Base-by-base conservation (phyloP, 2,113 vertebrate species). In the Thryonomys swinderianus region DNA sequence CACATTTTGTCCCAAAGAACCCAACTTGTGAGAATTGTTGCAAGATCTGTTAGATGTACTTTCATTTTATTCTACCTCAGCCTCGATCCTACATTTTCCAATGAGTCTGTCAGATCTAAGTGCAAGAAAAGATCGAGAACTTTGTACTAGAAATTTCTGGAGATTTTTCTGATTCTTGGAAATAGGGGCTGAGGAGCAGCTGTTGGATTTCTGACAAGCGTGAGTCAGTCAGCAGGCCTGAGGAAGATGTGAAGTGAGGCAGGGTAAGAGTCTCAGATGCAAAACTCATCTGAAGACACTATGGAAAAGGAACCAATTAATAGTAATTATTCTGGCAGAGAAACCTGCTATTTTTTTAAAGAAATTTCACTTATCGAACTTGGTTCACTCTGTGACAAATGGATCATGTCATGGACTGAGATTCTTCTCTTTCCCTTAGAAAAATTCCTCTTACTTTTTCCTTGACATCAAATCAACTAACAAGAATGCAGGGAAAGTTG, bases 1-100 rank as follows among this genome's bases (percentile, higher is more conserved):
- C 69, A 25, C 18, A 25, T 89, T 93, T 84, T 80, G 12, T 91
- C 79, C 62, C 45, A 95, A 95, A 91, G 27, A 94, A 92, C 1
- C 13, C 2, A 45, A 71, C 45, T 21, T 53, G 20, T 71, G 23
- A 61, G 59, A 80, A 61, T 79, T 53, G 34, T 6, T 53, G 34
- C 23, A 64, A 55, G 21, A 59, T 53, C 42, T 90, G n/a, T 48
- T 51, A 48, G 42, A 74, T 67, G 21, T 13, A 7, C 27, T 59
- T 90, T 71, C 2, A 59, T 32, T 23, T 64, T n/a, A 42, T 6
- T 37, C 76, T 73, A 12, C 55, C 16, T 45, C 67, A 80, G 59
- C 34, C 61, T 95, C 61, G 21, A 64, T 74, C 53, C 32, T 55
- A 34, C n/a, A 23, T 96, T 90, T 79, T 23, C 59, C 53, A 91